phyloP scores from a whole-genome alignment of 2,113 vertebrate species.

The Willisornis vidua region DNA sequence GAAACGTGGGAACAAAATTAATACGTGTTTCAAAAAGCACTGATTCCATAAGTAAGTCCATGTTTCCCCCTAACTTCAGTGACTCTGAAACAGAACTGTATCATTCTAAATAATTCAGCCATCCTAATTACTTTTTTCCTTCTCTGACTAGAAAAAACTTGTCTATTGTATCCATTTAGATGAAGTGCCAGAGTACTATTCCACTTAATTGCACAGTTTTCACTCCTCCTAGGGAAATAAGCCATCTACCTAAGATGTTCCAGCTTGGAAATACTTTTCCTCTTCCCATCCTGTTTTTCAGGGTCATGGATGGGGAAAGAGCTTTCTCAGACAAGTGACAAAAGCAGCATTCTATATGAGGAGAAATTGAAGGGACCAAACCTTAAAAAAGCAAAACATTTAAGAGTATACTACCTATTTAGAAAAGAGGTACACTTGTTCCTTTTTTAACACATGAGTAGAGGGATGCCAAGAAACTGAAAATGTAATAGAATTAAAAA shows the following conservation, averaged over 20 bases:
- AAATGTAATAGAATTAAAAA: background rate
- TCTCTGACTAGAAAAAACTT: background rate
- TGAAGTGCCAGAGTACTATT: background rate
- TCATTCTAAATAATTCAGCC: background rate
- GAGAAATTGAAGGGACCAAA: background rate
- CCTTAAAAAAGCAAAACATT: background rate
- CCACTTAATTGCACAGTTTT: background rate
- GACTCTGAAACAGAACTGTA: background rate
- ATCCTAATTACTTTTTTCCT: background rate
- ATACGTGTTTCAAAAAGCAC: background rate
- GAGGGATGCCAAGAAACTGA: background rate
- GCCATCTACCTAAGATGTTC: background rate
- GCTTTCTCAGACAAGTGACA: background rate
- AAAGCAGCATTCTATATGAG: background rate
- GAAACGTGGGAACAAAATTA: background rate
- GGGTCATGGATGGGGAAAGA: background rate
- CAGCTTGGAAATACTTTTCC: background rate
- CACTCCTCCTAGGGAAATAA: background rate
- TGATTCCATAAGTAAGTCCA: background rate
- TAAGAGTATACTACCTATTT: background rate
- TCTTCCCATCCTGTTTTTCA: background rate
- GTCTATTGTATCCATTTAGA: background rate
- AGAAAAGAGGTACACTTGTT: background rate
- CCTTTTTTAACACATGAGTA: background rate
- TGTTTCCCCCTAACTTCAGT: background rate